Base-by-base conservation (phyloP, 2,888 invertebrate genomes). In the Ophion ellenae region DNA sequence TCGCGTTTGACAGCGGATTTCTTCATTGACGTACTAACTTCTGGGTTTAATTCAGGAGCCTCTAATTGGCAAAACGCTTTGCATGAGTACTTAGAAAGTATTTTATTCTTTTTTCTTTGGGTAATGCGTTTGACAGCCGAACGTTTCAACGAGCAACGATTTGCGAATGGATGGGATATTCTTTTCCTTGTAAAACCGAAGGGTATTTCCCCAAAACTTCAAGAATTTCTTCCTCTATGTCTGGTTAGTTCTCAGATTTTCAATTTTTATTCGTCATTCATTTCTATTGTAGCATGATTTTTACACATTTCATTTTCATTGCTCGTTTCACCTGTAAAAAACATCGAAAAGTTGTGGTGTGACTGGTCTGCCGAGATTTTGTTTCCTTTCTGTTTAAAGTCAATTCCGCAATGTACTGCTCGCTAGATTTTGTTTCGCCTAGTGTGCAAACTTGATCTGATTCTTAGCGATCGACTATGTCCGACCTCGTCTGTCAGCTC, bases 1-100 rank as follows among this genome's bases (percentile, higher is more conserved):
- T 69, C 78, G 36, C 78, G 78, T 24, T 78, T 61, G 14, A 45
- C 14, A 20, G 78, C 59, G 78, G 78, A 69, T 24, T 78, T 69
- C 45, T 78, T 78, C 69, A 78, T 78, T 14, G 78, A 69, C 11
- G 78, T 69, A 17, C 2, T n/a, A 6, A 78, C n/a, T 61, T 78
- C 78, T 3, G 67, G 69, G 28, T 78, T 78, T 45, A 69, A 78
- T 7, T 11, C 28, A 0, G 28, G 69, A 7, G 59, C 69, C 28
- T 78, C 78, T 28, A 78, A n/a, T 69, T 78, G 32, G 10, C 78
- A 61, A 6, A 32, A 14, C 6, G 59, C 69, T 28, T 78, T 69
- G 11, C 69, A 59, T n/a, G 66, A 57, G 59, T 78, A 69, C 45
- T 69, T 78, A 24, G 78, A 59, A 20, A 69, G 45, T 9, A 78